Conservation (phyloP, 2,113 vertebrate genomes). For the Sinocyclocheilus grahami region DNA sequence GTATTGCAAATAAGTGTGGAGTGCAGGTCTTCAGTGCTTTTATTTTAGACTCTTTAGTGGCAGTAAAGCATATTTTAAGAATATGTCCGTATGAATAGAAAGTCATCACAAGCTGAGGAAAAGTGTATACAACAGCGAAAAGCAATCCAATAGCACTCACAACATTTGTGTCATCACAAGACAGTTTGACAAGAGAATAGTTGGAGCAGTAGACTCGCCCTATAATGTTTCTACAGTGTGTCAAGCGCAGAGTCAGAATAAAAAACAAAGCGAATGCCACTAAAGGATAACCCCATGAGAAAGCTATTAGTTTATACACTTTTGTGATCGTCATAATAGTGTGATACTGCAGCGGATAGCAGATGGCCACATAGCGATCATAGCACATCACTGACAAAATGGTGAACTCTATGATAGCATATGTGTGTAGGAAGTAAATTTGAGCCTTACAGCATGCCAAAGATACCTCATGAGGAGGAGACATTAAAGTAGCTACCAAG, state of each 20-base stretch:
- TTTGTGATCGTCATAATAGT: conserved; percentile 60
- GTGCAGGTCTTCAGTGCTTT: conserved; percentile 66
- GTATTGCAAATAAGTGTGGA: conserved; percentile 61
- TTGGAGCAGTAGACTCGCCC: conserved; percentile 59
- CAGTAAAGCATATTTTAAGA: conserved; percentile 58
- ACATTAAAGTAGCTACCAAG: conserved; percentile 54
- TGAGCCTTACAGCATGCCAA: conserved; percentile 58
- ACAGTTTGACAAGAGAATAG: conserved; percentile 61
- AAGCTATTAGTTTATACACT: conserved; percentile 54
- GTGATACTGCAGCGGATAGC: conserved; percentile 64
- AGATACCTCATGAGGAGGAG: conserved; percentile 54
- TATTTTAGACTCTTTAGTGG: conserved; percentile 53
- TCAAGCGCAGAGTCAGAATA: conserved; percentile 61
- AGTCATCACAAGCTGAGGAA: conserved; percentile 62
- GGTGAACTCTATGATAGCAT: conserved; percentile 61
- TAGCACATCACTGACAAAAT: conserved; percentile 69
- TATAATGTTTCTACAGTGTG: conserved; percentile 57
- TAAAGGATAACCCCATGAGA: conserved; percentile 62
- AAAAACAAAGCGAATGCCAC: conserved; percentile 49
- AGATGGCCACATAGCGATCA: conserved; percentile 68
- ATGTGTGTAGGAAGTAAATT: conserved; percentile 63
- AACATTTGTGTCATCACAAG: conserved; percentile 58
- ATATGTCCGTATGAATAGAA: conserved; percentile 67
- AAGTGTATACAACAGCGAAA: conserved; percentile 24
- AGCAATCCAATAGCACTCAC: conserved; percentile 54